Evolutionary conservation across 2,888 invertebrate species (phyloP).

Genomic region (Leucania comma): DNA sequence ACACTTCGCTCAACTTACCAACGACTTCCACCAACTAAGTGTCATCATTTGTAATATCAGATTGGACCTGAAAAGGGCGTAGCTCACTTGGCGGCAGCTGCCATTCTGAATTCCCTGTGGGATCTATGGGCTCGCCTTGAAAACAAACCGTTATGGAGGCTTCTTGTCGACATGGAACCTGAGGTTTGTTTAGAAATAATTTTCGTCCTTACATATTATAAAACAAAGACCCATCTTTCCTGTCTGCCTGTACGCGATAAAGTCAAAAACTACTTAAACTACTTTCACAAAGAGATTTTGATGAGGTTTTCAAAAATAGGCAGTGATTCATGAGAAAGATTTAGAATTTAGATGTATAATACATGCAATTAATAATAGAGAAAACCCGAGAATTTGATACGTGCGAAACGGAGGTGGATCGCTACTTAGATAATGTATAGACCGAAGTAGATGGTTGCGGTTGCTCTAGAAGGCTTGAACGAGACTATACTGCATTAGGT

Average conservation of each 20-base stretch:
- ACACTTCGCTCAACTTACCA: background rate
- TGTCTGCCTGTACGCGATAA: background rate
- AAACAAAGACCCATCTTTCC: background rate
- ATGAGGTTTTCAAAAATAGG: background rate
- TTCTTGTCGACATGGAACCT: slow-evolving; percentile 95
- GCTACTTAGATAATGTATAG: background rate
- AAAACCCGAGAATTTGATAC: no score
- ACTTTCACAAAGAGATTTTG: background rate
- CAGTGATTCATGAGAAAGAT: no score
- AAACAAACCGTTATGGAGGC: slow-evolving; percentile 96
- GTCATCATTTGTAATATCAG: slow-evolving; percentile 79
- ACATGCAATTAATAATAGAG: no score
- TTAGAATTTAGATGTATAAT: no score
- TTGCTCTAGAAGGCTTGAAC: background rate
- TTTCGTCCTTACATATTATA: background rate
- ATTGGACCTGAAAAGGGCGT: slow-evolving; percentile 98
- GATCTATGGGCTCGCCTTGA: slow-evolving; percentile 97
- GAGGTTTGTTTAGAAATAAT: slow-evolving; percentile 85
- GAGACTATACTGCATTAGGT: background rate
- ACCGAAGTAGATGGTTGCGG: background rate
- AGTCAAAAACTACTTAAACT: no score
- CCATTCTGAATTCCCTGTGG: slow-evolving; percentile 97
- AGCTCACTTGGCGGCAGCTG: slow-evolving; percentile 96
- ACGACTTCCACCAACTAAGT: background rate
- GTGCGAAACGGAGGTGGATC: no score